Evolutionary conservation across 2,888 invertebrate species (phyloP).

Genomic region (Uropetala carovei): DNA sequence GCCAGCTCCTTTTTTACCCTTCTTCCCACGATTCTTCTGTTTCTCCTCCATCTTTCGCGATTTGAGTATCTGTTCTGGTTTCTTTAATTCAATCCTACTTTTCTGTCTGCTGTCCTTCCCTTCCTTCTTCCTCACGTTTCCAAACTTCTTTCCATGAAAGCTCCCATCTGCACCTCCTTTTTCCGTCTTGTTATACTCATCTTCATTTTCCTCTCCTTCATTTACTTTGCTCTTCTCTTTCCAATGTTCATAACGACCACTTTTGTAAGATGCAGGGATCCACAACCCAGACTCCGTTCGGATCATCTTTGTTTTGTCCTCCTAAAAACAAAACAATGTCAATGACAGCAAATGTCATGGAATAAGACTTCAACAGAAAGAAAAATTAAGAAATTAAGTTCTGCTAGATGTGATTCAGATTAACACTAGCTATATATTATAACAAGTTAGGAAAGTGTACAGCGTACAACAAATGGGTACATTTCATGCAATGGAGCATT

Average conservation of each 20-base stretch:
- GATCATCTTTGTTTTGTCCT: conserved; percentile 86
- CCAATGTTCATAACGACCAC: conserved; percentile 93
- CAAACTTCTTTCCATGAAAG: conserved; percentile 83
- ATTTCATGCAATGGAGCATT: too few species aligned
- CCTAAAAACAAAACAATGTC: conserved; percentile 68
- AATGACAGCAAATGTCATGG: too few species aligned
- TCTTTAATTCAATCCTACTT: conserved; percentile 80
- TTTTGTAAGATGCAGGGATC: conserved; percentile 96
- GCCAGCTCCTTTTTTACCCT: conserved; percentile 36
- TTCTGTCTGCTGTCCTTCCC: conserved; percentile 78
- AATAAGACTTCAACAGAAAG: too few species aligned
- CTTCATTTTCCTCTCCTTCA: conserved; percentile 70
- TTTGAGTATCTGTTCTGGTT: conserved; percentile 88
- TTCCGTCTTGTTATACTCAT: conserved; percentile 75
- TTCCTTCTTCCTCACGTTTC: conserved; percentile 86
- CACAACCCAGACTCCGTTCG: conserved; percentile 96
- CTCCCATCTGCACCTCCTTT: conserved; percentile 72
- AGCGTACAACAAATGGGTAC: too few species aligned
- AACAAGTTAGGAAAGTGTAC: too few species aligned
- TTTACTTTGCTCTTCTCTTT: conserved; percentile 83
- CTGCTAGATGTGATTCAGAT: too few species aligned
- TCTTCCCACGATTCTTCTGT: conserved; percentile 73
- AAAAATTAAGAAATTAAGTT: too few species aligned
- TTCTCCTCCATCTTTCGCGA: conserved; percentile 81
- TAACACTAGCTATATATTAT: too few species aligned